Conservation (phyloP, 1,140 invertebrate species). For the Cydia amplana region DNA sequence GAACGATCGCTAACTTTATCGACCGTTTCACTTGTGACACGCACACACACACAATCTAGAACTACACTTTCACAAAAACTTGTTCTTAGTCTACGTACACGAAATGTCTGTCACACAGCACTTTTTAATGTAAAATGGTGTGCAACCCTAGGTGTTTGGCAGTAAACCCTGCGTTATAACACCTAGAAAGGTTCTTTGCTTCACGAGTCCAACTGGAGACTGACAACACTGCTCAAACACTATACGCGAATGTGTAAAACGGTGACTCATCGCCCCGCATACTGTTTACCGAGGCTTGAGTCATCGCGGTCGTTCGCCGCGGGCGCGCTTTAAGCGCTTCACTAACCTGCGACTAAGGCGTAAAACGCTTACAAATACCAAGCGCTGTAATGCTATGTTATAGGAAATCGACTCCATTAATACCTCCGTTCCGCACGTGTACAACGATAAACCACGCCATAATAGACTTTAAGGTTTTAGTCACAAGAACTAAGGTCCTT, state of each 20-base stretch:
- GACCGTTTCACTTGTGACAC: conserved; percentile 75
- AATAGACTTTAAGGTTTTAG: conserved; percentile 46
- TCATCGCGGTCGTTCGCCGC: conserved; percentile 66
- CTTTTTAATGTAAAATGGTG: conserved; percentile 53
- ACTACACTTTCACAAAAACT: conserved; percentile 72
- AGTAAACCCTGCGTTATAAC: conserved; percentile 73
- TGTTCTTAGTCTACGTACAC: conserved; percentile 54
- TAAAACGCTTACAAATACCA: conserved; percentile 48
- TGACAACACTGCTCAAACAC: conserved; percentile 78
- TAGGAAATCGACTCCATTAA: conserved; percentile 72
- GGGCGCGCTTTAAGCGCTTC: conserved; percentile 63
- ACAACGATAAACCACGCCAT: conserved; percentile 48
- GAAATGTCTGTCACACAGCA: conserved; percentile 55
- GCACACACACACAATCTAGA: conserved; percentile 71
- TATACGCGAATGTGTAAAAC: conserved; percentile 79
- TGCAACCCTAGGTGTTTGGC: conserved; percentile 64
- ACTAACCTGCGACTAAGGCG: conserved; percentile 39
- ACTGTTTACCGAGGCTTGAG: conserved; percentile 79
- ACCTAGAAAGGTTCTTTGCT: conserved; percentile 69
- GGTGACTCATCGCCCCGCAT: conserved; percentile 79
- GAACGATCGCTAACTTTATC: conserved; percentile 70
- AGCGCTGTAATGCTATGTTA: conserved; percentile 67
- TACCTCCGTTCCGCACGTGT: conserved; percentile 77
- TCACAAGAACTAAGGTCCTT: conserved; percentile 45
- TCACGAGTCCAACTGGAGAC: conserved; percentile 75